Base-by-base conservation (phyloP, 1,140 invertebrate genomes). In the Scaptomyza graminum region DNA sequence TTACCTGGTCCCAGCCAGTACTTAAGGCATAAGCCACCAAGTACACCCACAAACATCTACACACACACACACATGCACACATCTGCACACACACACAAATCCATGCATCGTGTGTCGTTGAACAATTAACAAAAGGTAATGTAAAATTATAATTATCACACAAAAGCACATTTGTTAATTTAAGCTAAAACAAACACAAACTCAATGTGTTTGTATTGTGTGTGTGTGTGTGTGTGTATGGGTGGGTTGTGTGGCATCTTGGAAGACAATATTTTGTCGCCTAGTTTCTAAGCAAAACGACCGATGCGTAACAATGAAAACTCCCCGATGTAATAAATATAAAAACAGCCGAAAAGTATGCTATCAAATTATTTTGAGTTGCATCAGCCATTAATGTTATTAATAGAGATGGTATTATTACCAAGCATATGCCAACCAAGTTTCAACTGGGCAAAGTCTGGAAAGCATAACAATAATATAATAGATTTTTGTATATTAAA, bases 91-190 rank as follows among this genome's bases (percentile, higher is more conserved):
- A 12, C 16, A 50, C 65, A 56, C 60, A 61, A 49, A 50, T 63
- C 39, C 63, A 37, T 39, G 43, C 62, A 66, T 41, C 70, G 65
- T 72, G 49, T 76, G 69, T 64, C 73, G 76, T 83, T 85, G 76
- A 87, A 90, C 87, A 90, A 90, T 90, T 90, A 90, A 90, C 87
- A 90, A 90, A 90, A 90, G 87, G 87, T 90, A 90, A 90, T 90
- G 87, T 90, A 90, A 90, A 90, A 90, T 90, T 90, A 90, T 90
- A 90, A 90, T 90, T 90, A 90, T 90, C 87, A 87, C 87, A 90
- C 81, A 90, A 85, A 89, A 85, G 76, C 87, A 90, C 87, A 90
- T 90, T 90, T 90, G 87, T 90, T 90, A 90, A 90, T 90, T 90
- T 90, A 90, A 90, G 81, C 87, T 66, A 90, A 85, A 87, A 69